Conservation (phyloP, 2,797 vertebrate species). For the Hydrolagus colliei region DNA sequence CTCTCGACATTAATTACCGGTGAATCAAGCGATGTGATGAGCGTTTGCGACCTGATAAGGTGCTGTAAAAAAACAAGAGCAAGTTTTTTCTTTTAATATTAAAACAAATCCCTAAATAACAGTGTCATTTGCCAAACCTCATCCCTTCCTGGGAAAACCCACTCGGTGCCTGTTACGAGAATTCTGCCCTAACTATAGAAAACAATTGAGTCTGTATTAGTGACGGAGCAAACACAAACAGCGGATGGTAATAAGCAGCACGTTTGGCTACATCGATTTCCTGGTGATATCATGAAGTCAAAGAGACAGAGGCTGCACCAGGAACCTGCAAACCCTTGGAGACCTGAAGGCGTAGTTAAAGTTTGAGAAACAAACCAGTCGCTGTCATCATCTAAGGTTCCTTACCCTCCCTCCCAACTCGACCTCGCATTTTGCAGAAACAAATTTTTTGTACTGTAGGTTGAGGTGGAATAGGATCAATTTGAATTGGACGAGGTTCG, state of each 20-base stretch:
- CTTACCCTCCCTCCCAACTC: no score
- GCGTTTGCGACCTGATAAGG: no score
- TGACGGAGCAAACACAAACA: conserved; percentile 13
- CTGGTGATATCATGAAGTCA: not conserved
- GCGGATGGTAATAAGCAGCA: not conserved
- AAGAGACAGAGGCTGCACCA: not conserved
- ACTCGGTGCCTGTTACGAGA: not conserved
- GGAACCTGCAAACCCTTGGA: not conserved
- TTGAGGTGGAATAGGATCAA: no score
- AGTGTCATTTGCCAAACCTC: not conserved
- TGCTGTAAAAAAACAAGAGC: no score
- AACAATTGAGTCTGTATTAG: conserved; percentile 11
- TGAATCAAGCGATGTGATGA: no score
- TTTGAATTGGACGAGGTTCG: no score
- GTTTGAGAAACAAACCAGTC: not conserved
- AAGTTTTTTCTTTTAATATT: no score
- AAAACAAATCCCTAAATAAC: no score
- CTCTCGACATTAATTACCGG: no score
- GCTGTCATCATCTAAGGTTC: no score
- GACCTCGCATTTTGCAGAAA: no score
- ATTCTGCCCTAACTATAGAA: conserved; percentile 15
- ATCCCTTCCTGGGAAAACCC: not conserved
- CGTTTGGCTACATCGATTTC: conserved; percentile 1
- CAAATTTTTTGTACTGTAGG: no score
- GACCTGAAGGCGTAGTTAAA: not conserved